Evolutionary conservation across 2,888 invertebrate species (phyloP).

Genomic region (Euproctis similis): DNA sequence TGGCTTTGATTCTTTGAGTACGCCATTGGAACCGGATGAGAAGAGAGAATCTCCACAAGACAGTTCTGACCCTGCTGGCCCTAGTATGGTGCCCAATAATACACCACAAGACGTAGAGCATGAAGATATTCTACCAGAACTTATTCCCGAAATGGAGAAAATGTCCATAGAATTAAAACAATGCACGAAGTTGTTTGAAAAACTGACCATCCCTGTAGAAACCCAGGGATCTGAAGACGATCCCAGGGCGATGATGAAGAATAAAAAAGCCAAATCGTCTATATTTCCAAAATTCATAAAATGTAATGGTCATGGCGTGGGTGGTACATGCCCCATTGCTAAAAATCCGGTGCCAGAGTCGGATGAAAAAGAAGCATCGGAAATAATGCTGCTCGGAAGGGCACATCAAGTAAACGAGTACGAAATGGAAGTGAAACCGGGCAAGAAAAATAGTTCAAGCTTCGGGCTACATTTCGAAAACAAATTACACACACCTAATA

Average conservation of each 20-base stretch:
- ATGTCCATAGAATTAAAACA: not conserved
- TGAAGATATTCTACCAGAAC: too few relatives aligned
- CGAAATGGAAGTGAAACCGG: too few relatives aligned
- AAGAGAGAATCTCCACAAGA: not conserved
- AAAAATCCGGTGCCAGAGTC: too few relatives aligned
- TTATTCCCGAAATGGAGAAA: too few relatives aligned
- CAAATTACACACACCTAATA: too few relatives aligned
- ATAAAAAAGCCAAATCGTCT: not conserved
- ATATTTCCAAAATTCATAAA: not conserved
- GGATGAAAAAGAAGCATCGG: too few relatives aligned
- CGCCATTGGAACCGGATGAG: too few relatives aligned
- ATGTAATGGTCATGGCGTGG: conserved; percentile 1
- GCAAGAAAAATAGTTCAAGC: too few relatives aligned
- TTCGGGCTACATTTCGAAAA: too few relatives aligned
- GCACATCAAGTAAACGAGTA: too few relatives aligned
- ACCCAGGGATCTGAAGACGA: not conserved
- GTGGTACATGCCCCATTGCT: not conserved
- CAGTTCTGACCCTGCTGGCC: not conserved
- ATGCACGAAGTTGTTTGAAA: not conserved
- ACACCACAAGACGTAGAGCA: not conserved
- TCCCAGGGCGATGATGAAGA: not conserved
- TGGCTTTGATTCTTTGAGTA: too few relatives aligned
- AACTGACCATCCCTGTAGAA: not conserved
- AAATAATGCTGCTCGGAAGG: too few relatives aligned
- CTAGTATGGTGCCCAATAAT: not conserved